Evolutionary conservation across 2,888 invertebrate species (phyloP).

Genomic region (Cremastinae sp.): DNA sequence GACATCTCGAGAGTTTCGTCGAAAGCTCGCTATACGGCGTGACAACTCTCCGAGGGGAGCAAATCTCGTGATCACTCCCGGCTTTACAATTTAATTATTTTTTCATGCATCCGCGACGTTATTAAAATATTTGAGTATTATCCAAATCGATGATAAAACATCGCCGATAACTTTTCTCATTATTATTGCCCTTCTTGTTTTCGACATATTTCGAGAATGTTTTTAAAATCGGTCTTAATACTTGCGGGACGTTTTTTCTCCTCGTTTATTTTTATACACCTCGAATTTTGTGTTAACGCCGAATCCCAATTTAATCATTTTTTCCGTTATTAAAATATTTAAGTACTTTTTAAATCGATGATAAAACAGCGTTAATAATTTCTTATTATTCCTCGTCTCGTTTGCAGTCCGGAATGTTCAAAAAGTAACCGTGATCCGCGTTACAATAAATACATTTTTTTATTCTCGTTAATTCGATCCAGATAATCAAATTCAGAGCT

Average conservation of each 20-base stretch:
- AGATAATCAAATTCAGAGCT: too few species aligned
- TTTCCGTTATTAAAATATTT: conserved; percentile 13
- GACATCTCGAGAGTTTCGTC: conserved; percentile 37
- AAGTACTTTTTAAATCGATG: conserved; percentile 8
- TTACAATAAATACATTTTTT: too few species aligned
- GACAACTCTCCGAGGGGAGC: conserved; percentile 13
- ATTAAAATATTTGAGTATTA: conserved; percentile 10
- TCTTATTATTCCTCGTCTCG: neutral
- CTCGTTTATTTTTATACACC: too few species aligned
- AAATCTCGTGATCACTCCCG: conserved; percentile 6
- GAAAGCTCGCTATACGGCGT: conserved; percentile 22
- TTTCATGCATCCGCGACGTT: conserved; percentile 9
- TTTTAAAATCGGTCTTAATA: too few species aligned
- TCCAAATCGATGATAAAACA: conserved; percentile 11
- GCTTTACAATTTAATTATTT: conserved; percentile 25
- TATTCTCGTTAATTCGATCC: too few species aligned
- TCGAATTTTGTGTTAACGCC: conserved; percentile 1
- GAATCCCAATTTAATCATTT: conserved; percentile 24
- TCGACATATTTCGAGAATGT: too few species aligned
- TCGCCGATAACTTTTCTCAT: conserved; percentile 9
- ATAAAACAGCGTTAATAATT: conserved; percentile 15
- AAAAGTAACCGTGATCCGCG: too few species aligned
- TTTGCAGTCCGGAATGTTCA: too few species aligned
- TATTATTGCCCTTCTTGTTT: neutral
- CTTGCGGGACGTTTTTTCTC: too few species aligned